Base-by-base conservation (phyloP, 2,113 vertebrate species). In the Calypte anna region DNA sequence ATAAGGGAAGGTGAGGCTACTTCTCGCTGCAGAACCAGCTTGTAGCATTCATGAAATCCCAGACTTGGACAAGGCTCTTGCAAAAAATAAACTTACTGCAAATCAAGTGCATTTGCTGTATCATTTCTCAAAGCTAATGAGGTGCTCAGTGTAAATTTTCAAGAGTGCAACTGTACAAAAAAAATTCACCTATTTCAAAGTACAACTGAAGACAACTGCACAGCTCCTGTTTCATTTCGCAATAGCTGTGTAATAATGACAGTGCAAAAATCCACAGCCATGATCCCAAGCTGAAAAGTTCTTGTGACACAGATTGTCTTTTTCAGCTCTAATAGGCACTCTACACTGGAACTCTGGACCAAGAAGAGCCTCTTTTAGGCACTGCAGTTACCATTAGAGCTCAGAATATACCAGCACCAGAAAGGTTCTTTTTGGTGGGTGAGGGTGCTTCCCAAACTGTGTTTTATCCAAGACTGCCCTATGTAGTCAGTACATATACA, bases 321-420 rank as follows among this genome's bases (percentile, higher is more conserved):
- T 33, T 44, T 64, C 11, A 18, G 40, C n/a, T 73, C 38, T 74
- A 48, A 74, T 57, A 76, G 28, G 68, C 12, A 57, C 50, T 21
- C 6, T 23, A 12, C 36, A 58, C 18, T 31, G 43, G 61, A 30
- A 59, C 21, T 55, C 9, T 0, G 0, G 18, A 84, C 5, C 17
- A 48, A 77, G 44, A 46, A 16, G 28, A 80, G 20, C 13, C 40
- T 81, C 50, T 74, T 64, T 58, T 54, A 87, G 27, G 36, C 57
- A 70, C 14, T 76, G 58, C 44, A 76, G 23, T 67, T 82, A 85
- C 30, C 36, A 58, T 3, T 30, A 67, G 72, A 79, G 40, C 67
- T 24, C 24, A 79, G 25, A 88, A 75, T 27, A 11, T 55, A 46
- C 6, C n/a, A 78, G 57, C 9, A 84, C 0, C 6, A 84, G 62